phyloP scores from a whole-genome alignment of 2,888 invertebrate genomes.

The Biston stratarius region DNA sequence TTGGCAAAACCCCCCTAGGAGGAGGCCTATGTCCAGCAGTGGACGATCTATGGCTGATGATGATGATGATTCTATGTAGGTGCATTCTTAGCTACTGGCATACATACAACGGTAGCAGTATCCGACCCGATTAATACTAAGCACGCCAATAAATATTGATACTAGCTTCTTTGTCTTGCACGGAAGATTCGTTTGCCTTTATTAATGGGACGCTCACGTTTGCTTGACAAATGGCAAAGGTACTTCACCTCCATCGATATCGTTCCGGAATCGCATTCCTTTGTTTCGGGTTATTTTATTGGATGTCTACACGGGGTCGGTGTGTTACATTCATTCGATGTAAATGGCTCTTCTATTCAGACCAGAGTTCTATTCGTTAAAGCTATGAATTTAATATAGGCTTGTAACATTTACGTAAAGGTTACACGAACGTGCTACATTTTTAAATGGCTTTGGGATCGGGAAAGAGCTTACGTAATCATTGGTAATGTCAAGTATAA shows the following conservation, averaged over 20 bases:
- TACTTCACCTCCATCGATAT: slow-evolving; percentile 47
- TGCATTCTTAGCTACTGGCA: slow-evolving; percentile 19
- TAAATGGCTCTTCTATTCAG: slow-evolving; percentile 36
- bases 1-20: too few species aligned
- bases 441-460: slow-evolving; percentile 30
- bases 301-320: slow-evolving; percentile 42
- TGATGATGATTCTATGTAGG: too few species aligned
- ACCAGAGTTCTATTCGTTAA: slow-evolving; percentile 31
- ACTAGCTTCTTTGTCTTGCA: slow-evolving; percentile 82
- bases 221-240: slow-evolving; percentile 74
- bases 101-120: slow-evolving; percentile 57
- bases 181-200: slow-evolving; percentile 79
- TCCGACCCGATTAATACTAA: slow-evolving; percentile 84
- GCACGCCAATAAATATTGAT: slow-evolving; percentile 85
- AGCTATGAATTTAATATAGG: slow-evolving; percentile 33
- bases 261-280: slow-evolving; percentile 46
- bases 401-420: slow-evolving; percentile 41
- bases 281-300: slow-evolving; percentile 48
- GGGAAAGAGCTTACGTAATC: slow-evolving; percentile 9
- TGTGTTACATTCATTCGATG: slow-evolving; percentile 42
- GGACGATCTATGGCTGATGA: too few species aligned
- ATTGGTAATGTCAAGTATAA: slow-evolving; percentile 36
- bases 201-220: slow-evolving; percentile 81
- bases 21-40: too few species aligned
- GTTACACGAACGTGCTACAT: slow-evolving; percentile 40